Conservation (phyloP, 2,797 vertebrate genomes). For the Ispidina lecontei region DNA sequence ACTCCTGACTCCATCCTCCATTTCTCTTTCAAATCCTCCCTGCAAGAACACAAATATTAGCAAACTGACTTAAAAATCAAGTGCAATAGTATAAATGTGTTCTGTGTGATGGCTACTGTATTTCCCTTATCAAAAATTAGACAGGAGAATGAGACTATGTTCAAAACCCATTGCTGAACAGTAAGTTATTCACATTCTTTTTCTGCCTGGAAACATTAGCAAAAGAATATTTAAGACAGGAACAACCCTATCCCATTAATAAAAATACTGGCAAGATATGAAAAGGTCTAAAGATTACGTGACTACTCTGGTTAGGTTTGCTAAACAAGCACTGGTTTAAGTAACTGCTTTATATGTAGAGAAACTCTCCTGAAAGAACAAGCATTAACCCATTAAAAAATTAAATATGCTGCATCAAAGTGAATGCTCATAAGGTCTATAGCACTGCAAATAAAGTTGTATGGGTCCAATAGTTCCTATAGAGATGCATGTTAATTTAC, state of each 20-base stretch:
- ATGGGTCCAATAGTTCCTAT: neutral
- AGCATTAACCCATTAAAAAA: conserved; percentile 10
- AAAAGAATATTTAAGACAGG: conserved; percentile 52
- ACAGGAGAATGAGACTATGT: neutral
- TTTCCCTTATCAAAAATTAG: conserved; percentile 30
- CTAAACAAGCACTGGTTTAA: conserved; percentile 28
- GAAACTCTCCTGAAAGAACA: conserved; percentile 40
- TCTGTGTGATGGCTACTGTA: neutral
- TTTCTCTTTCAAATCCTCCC: neutral
- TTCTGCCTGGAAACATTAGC: conserved; percentile 44
- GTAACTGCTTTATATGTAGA: conserved; percentile 45
- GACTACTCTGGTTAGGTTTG: conserved; percentile 12
- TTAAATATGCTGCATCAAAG: conserved; percentile 15
- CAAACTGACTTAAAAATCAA: neutral
- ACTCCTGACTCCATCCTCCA: neutral
- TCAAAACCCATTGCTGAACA: neutral
- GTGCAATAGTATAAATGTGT: neutral
- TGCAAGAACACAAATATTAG: neutral
- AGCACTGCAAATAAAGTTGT: conserved; percentile 4
- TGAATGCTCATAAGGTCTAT: neutral
- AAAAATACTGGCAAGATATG: conserved; percentile 56
- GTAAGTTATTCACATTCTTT: conserved; percentile 33
- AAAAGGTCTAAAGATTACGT: conserved; percentile 45
- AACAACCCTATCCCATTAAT: conserved; percentile 37
- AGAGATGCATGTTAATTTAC: neutral